These are phyloP conservation scores for Amphiprion ocellaris DNA, from an alignment of 2,113 vertebrate species.

Conservation along the genomic window DNA sequence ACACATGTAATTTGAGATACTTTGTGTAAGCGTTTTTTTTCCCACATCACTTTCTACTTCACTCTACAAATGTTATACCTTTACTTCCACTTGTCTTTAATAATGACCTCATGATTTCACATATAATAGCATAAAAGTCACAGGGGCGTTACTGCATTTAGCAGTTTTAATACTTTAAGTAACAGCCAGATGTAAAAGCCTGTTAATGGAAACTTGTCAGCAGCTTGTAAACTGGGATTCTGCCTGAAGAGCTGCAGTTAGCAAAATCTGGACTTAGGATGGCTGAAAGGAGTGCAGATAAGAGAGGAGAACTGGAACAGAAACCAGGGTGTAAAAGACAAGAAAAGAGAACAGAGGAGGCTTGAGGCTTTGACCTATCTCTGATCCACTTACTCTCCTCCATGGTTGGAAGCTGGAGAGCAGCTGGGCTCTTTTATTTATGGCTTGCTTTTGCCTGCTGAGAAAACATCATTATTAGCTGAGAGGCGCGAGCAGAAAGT, in stretches of 20 bases:
- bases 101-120: too few relatives aligned
- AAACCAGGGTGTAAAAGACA: slow-evolving; percentile 10
- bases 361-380: slow-evolving; percentile 33
- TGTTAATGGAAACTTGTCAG: background rate
- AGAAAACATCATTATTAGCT: slow-evolving; percentile 52
- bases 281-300: slow-evolving; percentile 28
- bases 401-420: slow-evolving; percentile 20
- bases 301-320: slow-evolving; percentile 12
- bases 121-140: too few relatives aligned
- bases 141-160: too few relatives aligned
- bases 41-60: too few relatives aligned
- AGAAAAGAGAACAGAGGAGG: slow-evolving; percentile 20
- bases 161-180: too few relatives aligned
- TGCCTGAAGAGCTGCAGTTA: background rate
- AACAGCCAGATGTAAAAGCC: background rate
- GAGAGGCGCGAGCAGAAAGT: slow-evolving; percentile 19
- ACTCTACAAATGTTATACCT: too few relatives aligned
- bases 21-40: too few relatives aligned
- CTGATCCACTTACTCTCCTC: slow-evolving; percentile 39
- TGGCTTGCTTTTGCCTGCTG: slow-evolving; percentile 25
- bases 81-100: too few relatives aligned
- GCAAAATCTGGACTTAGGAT: slow-evolving; percentile 12
- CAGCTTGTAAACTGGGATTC: background rate
- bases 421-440: slow-evolving; percentile 43
- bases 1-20: too few relatives aligned